These are phyloP conservation scores for Solenodon paradoxus DNA, from an alignment of 2,113 vertebrate species.

Conservation along the genomic window DNA sequence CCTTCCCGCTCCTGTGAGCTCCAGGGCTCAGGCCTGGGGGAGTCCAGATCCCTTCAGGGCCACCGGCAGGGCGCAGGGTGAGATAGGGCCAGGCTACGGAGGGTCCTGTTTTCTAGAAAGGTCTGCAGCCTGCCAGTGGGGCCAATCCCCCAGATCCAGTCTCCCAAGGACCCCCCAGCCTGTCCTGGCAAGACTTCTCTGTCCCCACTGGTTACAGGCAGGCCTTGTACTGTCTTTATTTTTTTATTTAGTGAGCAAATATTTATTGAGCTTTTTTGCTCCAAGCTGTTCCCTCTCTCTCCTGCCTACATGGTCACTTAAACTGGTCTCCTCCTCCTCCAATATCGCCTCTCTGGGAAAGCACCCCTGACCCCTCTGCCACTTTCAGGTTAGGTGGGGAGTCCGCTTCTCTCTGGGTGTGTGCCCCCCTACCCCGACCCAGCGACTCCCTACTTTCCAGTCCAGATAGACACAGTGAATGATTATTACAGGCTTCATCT, in stretches of 20 bases:
- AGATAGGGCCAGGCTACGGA: not conserved
- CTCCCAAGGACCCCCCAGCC: not conserved
- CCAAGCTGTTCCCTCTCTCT: constrained; percentile 61
- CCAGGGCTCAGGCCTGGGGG: not conserved
- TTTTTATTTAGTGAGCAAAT: constrained; percentile 72
- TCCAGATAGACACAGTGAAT: not conserved
- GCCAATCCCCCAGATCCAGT: not conserved
- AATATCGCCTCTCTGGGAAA: constrained; percentile 47
- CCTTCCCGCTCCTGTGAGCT: not conserved
- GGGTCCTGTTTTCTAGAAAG: not conserved
- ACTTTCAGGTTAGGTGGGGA: not conserved
- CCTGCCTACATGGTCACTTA: not conserved
- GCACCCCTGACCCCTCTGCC: not conserved
- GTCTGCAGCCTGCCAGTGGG: not conserved
- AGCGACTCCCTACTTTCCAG: not conserved
- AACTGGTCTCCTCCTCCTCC: not conserved
- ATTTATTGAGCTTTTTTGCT: constrained; percentile 66
- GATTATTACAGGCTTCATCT: not conserved
- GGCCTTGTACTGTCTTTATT: not conserved
- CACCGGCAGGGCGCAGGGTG: not conserved
- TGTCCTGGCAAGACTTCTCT: not conserved
- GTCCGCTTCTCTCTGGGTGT: not conserved
- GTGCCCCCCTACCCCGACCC: not conserved
- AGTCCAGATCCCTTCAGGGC: not conserved
- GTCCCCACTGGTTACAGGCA: constrained; percentile 62